Evolutionary conservation across 2,797 vertebrate genomes (phyloP).

Genomic region (Sternotherus odoratus): DNA sequence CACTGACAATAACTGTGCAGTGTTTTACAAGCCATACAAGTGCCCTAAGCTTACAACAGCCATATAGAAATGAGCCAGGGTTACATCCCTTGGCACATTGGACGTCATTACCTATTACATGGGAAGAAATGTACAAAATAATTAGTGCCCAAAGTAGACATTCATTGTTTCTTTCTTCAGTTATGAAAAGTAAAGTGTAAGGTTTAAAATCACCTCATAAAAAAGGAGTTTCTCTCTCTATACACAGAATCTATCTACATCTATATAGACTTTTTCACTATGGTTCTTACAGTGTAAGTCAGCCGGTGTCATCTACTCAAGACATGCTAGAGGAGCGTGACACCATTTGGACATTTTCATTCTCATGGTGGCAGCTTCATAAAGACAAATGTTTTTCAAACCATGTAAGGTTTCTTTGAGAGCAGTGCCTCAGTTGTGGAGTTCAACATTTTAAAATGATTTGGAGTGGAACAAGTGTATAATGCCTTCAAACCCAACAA

Average conservation of each 20-base stretch:
- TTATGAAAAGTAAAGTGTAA: background rate
- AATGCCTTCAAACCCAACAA: background rate
- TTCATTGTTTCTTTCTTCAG: background rate
- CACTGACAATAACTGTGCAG: conserved; percentile 21
- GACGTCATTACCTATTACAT: background rate
- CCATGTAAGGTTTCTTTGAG: background rate
- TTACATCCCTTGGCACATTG: conserved; percentile 37
- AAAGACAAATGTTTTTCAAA: too few relatives aligned
- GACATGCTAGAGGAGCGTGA: background rate
- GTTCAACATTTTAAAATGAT: background rate
- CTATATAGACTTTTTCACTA: background rate
- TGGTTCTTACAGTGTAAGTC: background rate
- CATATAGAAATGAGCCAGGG: background rate
- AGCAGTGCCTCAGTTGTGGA: background rate
- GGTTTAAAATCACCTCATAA: conserved; percentile 12
- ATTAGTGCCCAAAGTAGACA: conserved; percentile 21
- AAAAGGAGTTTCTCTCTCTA: background rate
- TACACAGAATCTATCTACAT: background rate
- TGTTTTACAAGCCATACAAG: background rate
- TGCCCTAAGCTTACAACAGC: conserved; percentile 15
- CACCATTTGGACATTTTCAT: background rate
- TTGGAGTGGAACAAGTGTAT: too few relatives aligned
- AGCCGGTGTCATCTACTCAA: background rate
- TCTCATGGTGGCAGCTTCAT: background rate
- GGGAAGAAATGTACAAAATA: background rate